Conservation (phyloP, 2,888 invertebrate genomes). For the Margaritifera margaritifera region DNA sequence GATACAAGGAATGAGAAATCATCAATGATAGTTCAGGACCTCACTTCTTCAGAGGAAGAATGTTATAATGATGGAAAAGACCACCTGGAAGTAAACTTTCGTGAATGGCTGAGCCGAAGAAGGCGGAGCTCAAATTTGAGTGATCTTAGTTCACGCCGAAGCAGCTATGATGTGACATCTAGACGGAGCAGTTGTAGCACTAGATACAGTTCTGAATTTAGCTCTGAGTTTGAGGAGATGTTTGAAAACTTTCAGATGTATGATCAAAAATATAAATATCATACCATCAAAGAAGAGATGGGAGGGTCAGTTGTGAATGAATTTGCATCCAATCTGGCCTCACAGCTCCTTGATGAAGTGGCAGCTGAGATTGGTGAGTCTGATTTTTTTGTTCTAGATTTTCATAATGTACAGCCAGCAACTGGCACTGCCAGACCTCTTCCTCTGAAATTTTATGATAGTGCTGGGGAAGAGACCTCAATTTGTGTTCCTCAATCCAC, state of each 20-base stretch:
- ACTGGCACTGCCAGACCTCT: conserved; percentile 35
- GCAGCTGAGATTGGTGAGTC: conserved; percentile 45
- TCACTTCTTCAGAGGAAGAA: conserved; percentile 10
- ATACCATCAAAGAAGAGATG: conserved; percentile 61
- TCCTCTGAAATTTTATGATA: conserved; percentile 22
- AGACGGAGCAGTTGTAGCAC: conserved; percentile 45
- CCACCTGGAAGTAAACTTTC: conserved; percentile 55
- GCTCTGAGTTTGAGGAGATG: conserved; percentile 68
- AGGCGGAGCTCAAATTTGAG: conserved; percentile 67
- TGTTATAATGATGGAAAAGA: conserved; percentile 26
- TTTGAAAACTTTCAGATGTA: conserved; percentile 59
- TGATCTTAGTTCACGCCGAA: conserved; percentile 74
- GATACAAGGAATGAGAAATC: not conserved
- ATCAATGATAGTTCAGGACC: too few relatives aligned
- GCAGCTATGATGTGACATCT: conserved; percentile 52
- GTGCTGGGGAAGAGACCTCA: conserved; percentile 8
- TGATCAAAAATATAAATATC: conserved; percentile 51
- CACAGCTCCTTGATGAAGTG: conserved; percentile 47
- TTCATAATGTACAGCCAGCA: conserved; percentile 36
- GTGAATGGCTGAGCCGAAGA: conserved; percentile 59
- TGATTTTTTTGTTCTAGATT: conserved; percentile 40
- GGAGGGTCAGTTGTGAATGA: conserved; percentile 45
- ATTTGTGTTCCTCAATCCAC: conserved; percentile 12
- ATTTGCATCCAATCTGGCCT: conserved; percentile 53
- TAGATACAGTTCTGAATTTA: conserved; percentile 66